These are phyloP conservation scores for Dyspetes luteomarginatus DNA, from an alignment of 2,888 invertebrate genomes.

Conservation along the genomic window DNA sequence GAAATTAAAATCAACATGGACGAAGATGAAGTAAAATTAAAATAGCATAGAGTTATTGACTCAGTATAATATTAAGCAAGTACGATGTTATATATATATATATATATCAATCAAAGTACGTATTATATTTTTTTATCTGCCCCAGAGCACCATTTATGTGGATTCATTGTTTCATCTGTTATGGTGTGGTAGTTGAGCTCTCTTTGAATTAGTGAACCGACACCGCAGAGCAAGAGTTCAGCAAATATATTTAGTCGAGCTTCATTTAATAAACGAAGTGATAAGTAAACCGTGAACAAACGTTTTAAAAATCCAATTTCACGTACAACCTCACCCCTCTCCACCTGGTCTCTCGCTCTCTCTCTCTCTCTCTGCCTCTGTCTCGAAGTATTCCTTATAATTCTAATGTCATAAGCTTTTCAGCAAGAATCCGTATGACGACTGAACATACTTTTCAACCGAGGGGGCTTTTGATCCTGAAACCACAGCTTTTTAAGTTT, in stretches of 20 bases:
- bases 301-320: constrained; percentile 36
- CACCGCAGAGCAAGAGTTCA: constrained; percentile 39
- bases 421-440: constrained; percentile 3
- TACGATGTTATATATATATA: too few species aligned
- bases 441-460: background rate
- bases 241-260: constrained; percentile 46
- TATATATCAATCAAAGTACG: background rate
- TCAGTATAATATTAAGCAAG: too few species aligned
- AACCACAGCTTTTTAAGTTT: background rate
- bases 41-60: too few species aligned
- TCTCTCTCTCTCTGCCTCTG: background rate
- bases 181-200: background rate
- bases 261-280: constrained; percentile 48
- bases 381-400: background rate
- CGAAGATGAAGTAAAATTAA: too few species aligned
- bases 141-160: background rate
- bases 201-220: constrained; percentile 14
- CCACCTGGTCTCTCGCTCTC: background rate
- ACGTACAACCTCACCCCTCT: too few species aligned
- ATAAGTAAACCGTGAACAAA: constrained; percentile 13
- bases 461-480: background rate
- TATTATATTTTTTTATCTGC: background rate
- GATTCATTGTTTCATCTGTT: background rate
- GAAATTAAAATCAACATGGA: too few species aligned
- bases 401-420: constrained; percentile 16